Base-by-base conservation (phyloP, 2,113 vertebrate genomes). In the Gasterosteus aculeatus region DNA sequence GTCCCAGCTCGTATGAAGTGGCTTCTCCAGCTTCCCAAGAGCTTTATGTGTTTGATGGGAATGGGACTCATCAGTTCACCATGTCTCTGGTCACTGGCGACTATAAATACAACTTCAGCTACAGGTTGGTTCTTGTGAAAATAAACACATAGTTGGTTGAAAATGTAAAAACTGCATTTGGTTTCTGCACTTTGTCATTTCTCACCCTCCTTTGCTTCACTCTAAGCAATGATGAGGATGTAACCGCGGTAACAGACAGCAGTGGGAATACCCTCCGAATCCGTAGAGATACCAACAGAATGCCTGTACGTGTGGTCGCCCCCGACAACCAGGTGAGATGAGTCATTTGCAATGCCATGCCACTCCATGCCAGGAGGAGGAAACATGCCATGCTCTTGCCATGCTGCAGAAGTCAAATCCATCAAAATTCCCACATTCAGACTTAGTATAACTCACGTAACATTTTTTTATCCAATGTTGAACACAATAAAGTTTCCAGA, bases 101-200 rank as follows among this genome's bases (percentile, higher is more conserved):
- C 81, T 99, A 97, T 70, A 95, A 98, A 71, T 99, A 97, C 92
- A 99, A 99, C 78, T 99, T 99, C 31, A 99, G 97, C 93, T 99
- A 99, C 92, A 92, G 91, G 91, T 93, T 6, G 2, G 89, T 87
- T 73, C 38, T 33, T 35, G 22, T 65, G 42, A 22, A 42, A 42
- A 59, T 59, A 1, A 38, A 26, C 12, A 59, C 31, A 35, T 12
- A 39, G 18, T 33, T 62, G 39, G 2, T 65, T 46, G 29, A 42
- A 26, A 7, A 59, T 38, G 7, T 57, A 5, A 29, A 54, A 57
- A 57, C n/a, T 57, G 31, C 14, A 16, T 57, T 57, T 57, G 16
- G 54, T 33, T 51, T 57, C 14, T 2, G 54, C 26, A 31, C 10
- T 41, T 29, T 31, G 9, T 75, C 16, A 5, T 29, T 57, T 77